A percentile compares a stretch with the other conserved stretches of the same genome.
Conservation (phyloP, 2,797 vertebrate genomes). For the Acanthopagrus latus region DNA sequence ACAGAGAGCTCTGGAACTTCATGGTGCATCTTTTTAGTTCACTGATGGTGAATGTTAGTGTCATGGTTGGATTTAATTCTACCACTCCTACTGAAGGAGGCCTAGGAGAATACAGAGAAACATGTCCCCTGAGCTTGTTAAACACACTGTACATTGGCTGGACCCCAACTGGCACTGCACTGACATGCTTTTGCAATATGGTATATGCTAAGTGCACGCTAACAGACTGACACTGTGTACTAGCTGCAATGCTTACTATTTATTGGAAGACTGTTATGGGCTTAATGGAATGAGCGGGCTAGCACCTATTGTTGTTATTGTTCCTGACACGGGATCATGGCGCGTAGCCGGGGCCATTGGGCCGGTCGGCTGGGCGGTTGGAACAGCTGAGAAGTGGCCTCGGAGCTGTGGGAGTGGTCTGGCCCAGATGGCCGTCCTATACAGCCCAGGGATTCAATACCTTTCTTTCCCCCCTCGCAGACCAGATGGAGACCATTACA, state of each 20-base stretch:
- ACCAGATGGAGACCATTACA: conserved; percentile 81
- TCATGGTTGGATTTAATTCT: conserved; percentile 8
- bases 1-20: background rate
- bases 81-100: conserved; percentile 1
- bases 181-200: conserved; percentile 21
- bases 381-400: conserved; percentile 62
- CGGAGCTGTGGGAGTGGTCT: conserved; percentile 59
- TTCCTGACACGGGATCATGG: conserved; percentile 18
- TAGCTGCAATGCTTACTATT: conserved; percentile 11
- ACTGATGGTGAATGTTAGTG: background rate
- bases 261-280: conserved; percentile 30
- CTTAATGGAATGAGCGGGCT: conserved; percentile 22
- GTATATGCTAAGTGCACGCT: conserved; percentile 25
- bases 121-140: conserved; percentile 22
- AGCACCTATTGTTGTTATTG: conserved; percentile 35
- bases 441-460: conserved; percentile 77
- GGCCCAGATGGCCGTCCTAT: conserved; percentile 82
- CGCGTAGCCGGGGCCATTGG: conserved; percentile 12
- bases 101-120: conserved; percentile 16
- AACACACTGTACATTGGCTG: conserved; percentile 24
- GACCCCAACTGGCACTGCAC: conserved; percentile 25
- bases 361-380: conserved; percentile 38
- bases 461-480: conserved; percentile 53
- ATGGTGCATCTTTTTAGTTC: background rate
- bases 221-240: conserved; percentile 15